Conservation (phyloP, 2,888 invertebrate species). For the Idaea dimidiata region DNA sequence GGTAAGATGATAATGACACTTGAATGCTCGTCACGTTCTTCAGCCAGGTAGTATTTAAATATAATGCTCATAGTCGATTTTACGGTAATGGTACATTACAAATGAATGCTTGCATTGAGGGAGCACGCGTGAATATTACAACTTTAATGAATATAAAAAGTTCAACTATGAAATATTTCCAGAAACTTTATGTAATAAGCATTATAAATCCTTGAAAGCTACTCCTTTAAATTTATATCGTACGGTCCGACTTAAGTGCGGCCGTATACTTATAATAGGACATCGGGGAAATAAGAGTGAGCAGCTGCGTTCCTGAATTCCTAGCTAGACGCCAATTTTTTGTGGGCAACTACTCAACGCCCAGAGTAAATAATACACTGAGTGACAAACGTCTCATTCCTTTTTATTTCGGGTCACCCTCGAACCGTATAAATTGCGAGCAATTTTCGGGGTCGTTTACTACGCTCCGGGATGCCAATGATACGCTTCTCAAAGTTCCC, state of each 20-base stretch:
- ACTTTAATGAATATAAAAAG: conserved; percentile 8
- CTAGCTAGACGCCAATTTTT: conserved; percentile 41
- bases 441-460: conserved; percentile 74
- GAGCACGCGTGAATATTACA: too few relatives aligned
- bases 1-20: too few relatives aligned
- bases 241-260: conserved; percentile 33
- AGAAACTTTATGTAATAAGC: conserved; percentile 22
- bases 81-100: too few relatives aligned
- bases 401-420: conserved; percentile 72
- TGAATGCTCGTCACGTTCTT: too few relatives aligned
- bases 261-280: conserved; percentile 39
- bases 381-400: conserved; percentile 69
- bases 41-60: too few relatives aligned
- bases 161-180: conserved; percentile 27
- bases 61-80: too few relatives aligned
- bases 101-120: too few relatives aligned
- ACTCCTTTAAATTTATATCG: conserved; percentile 37
- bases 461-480: conserved; percentile 67
- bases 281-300: conserved; percentile 41
- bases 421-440: conserved; percentile 73
- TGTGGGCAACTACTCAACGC: conserved; percentile 39
- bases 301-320: conserved; percentile 34
- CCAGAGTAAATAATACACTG: conserved; percentile 68
- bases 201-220: conserved; percentile 32
- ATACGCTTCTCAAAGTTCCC: conserved; percentile 60